Evolutionary conservation across 2,797 vertebrate species (phyloP).

Genomic region (Orestias chungarensis): DNA sequence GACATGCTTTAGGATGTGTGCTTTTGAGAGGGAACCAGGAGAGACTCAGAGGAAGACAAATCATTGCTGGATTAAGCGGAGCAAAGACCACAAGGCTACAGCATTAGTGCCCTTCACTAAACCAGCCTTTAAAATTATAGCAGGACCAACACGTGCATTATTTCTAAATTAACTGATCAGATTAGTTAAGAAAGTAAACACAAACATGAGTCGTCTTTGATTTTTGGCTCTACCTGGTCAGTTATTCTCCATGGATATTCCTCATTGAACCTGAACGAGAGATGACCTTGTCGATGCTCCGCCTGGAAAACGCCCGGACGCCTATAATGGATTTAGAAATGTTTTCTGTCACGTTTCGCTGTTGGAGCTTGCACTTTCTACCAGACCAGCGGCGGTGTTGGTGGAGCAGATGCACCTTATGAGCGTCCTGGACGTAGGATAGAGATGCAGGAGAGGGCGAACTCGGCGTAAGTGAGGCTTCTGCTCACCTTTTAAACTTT

Average conservation of each 20-base stretch:
- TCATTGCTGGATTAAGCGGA: constrained; percentile 45
- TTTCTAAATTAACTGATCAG: constrained; percentile 13
- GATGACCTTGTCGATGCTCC: constrained; percentile 49
- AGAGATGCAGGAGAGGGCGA: constrained; percentile 83
- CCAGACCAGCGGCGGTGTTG: constrained; percentile 45
- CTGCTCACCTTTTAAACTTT: constrained; percentile 21
- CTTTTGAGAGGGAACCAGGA: constrained; percentile 59
- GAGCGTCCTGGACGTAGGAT: constrained; percentile 58
- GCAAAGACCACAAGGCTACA: constrained; percentile 34
- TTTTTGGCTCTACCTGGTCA: constrained; percentile 16
- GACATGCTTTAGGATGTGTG: constrained; percentile 61
- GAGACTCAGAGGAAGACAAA: constrained; percentile 41
- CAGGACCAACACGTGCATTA: constrained; percentile 6
- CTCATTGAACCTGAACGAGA: constrained; percentile 44
- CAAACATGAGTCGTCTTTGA: constrained; percentile 19
- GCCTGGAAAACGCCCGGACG: constrained; percentile 55
- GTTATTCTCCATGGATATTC: constrained; percentile 43
- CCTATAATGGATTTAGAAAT: constrained; percentile 61
- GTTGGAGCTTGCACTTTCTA: constrained; percentile 49
- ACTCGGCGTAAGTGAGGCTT: constrained; percentile 79
- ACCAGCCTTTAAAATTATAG: constrained; percentile 29
- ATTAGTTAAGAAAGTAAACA: constrained; percentile 28
- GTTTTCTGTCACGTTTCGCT: constrained; percentile 45
- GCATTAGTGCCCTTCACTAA: constrained; percentile 22
- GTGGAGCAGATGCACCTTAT: constrained; percentile 61